A percentile compares a stretch with the other conserved stretches of the same genome.
Conservation (phyloP, 2,888 invertebrate species). For the Lagria hirta region DNA sequence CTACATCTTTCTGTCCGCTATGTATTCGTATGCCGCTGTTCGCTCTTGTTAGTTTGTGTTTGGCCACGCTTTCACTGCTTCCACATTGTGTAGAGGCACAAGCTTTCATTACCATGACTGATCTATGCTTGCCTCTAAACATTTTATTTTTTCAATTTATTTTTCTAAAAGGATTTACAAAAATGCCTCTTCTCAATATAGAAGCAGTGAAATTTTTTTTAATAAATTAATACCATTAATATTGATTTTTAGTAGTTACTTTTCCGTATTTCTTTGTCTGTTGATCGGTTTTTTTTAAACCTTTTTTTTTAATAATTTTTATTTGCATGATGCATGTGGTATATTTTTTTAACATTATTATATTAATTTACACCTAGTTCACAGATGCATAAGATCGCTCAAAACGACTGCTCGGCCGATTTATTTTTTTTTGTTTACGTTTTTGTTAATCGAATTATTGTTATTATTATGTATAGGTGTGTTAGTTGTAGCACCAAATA, state of each 20-base stretch:
- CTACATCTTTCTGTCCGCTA: slow-evolving; percentile 59
- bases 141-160: slow-evolving; percentile 22
- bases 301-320: slow-evolving; percentile 35
- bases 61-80: slow-evolving; percentile 48
- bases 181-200: slow-evolving; percentile 32
- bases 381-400: slow-evolving; percentile 56
- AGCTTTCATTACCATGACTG: slow-evolving; percentile 25
- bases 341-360: slow-evolving; percentile 36
- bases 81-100: slow-evolving; percentile 43
- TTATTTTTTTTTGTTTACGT: slow-evolving; percentile 25
- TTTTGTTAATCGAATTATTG: slow-evolving; percentile 34
- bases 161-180: slow-evolving; percentile 6
- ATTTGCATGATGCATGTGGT: slow-evolving; percentile 50
- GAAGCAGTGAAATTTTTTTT: slow-evolving; percentile 43
- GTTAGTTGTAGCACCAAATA: slow-evolving; percentile 27
- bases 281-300: slow-evolving; percentile 34
- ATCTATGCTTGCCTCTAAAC: slow-evolving; percentile 24
- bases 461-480: slow-evolving; percentile 24
- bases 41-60: slow-evolving; percentile 55
- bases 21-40: slow-evolving; percentile 54
- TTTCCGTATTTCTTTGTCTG: slow-evolving; percentile 32
- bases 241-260: slow-evolving; percentile 29
- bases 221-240: slow-evolving; percentile 26
- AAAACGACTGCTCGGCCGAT: slow-evolving; percentile 53
- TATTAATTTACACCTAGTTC: slow-evolving; percentile 46